Evolutionary conservation across 2,797 vertebrate genomes (phyloP).

Genomic region (Glossophaga mutica): DNA sequence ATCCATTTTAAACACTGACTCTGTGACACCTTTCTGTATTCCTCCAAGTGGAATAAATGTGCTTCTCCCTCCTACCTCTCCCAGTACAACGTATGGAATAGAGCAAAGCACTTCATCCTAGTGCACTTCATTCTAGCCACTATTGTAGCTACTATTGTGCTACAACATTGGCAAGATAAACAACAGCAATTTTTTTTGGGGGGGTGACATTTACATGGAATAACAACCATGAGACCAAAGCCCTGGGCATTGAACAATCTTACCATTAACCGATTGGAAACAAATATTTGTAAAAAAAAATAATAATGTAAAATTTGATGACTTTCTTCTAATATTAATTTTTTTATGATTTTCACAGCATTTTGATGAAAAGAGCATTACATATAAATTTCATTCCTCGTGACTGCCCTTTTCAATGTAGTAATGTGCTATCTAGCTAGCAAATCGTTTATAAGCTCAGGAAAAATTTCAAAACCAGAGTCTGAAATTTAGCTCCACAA

Average conservation of each 20-base stretch:
- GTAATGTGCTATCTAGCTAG: neutral
- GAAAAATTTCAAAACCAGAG: neutral
- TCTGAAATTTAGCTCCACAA: neutral
- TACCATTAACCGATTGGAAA: neutral
- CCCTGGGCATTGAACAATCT: neutral
- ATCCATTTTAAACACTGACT: neutral
- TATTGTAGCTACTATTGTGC: neutral
- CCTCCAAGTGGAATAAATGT: neutral
- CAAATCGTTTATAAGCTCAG: neutral
- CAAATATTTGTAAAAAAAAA: neutral
- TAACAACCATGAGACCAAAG: neutral
- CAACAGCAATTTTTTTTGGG: neutral
- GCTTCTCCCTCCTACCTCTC: neutral
- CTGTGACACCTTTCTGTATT: neutral
- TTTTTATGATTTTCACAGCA: neutral
- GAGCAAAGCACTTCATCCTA: neutral
- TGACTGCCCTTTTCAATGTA: neutral
- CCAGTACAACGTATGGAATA: neutral
- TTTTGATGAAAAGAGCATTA: neutral
- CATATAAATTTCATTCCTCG: neutral
- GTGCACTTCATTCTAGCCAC: neutral
- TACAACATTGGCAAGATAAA: neutral
- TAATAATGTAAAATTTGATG: neutral
- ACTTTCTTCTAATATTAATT: neutral
- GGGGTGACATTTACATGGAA: neutral